Evolutionary conservation across 2,113 vertebrate genomes (phyloP).

Genomic region (Mobula hypostoma): DNA sequence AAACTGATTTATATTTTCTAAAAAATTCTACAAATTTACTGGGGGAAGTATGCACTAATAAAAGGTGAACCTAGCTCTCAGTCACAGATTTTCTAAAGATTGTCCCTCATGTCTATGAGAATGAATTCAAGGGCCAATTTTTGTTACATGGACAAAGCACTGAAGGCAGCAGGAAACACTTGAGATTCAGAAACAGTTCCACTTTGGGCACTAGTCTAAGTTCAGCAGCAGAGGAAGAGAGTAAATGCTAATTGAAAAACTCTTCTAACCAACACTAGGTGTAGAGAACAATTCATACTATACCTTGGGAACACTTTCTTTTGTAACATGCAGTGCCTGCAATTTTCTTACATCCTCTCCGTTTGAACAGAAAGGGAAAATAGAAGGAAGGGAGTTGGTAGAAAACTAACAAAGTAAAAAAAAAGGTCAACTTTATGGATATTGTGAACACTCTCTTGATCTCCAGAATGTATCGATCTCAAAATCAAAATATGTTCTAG

Average conservation of each 20-base stretch:
- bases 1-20: background rate
- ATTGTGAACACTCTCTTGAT: background rate
- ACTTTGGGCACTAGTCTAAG: background rate
- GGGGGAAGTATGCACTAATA: background rate
- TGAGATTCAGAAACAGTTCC: background rate
- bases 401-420: conserved; percentile 95
- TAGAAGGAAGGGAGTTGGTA: conserved; percentile 93
- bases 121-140: background rate
- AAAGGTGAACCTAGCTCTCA: background rate
- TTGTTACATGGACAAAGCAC: background rate
- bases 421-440: conserved; percentile 78
- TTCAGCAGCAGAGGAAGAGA: conserved; percentile 42
- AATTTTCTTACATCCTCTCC: conserved; percentile 95
- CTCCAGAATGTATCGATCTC: background rate
- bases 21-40: background rate
- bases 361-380: conserved; percentile 98
- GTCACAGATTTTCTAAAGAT: background rate
- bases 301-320: conserved; percentile 95
- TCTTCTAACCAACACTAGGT: conserved; percentile 43
- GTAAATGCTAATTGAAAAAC: conserved; percentile 38
- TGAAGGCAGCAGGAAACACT: background rate
- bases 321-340: conserved; percentile 89
- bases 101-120: background rate
- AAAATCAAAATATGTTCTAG: conserved; percentile 6
- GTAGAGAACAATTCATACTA: conserved; percentile 62